Base-by-base conservation (phyloP, 2,888 invertebrate species). In the Apotomis betuletana region DNA sequence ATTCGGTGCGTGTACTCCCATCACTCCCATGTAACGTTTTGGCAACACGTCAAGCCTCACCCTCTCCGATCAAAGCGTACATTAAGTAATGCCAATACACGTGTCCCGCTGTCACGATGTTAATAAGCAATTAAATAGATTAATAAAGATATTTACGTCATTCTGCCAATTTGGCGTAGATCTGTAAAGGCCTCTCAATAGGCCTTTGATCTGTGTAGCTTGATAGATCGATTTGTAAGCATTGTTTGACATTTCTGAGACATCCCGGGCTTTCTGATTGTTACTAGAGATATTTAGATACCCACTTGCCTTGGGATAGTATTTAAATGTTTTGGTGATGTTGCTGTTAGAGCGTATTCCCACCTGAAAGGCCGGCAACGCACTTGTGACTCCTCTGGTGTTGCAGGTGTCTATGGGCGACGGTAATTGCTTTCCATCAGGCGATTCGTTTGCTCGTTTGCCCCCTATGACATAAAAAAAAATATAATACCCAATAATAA, bases 111-210 rank as follows among this genome's bases (percentile, higher is more conserved):
- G 85, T 84, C 82, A 83, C 77, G 79, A 86, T 83, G 88, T 85
- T 90, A 92, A 91, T 91, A 90, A 90, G 88, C 92, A 93, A 92
- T 92, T 91, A 92, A 87, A 90, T 85, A 88, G 90, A 90, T 91
- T 92, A 90, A 89, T 90, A 89, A 88, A 89, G 84, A 90, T 89
- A 90, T 90, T 89, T 85, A 85, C 85, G 85, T 83, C 84, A 86
- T 88, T 83, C 80, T 81, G 82, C 86, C 87, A 87, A 91, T 91
- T 88, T 87, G 85, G 85, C 83, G 88, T 88, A 88, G 83, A 89
- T 81, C 79, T 80, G 77, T 80, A 78, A 78, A 76, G 77, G 79
- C 75, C 73, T 81, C 83, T 81, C 84, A 86, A 87, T 86, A 81
- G 83, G 77, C 84, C 85, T 91, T 92, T 91, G 90, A 91, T 88